A percentile compares a stretch with the other conserved stretches of the same genome.
These are phyloP conservation scores for Tachina fera DNA, from an alignment of 2,888 invertebrate species.

Conservation along the genomic window DNA sequence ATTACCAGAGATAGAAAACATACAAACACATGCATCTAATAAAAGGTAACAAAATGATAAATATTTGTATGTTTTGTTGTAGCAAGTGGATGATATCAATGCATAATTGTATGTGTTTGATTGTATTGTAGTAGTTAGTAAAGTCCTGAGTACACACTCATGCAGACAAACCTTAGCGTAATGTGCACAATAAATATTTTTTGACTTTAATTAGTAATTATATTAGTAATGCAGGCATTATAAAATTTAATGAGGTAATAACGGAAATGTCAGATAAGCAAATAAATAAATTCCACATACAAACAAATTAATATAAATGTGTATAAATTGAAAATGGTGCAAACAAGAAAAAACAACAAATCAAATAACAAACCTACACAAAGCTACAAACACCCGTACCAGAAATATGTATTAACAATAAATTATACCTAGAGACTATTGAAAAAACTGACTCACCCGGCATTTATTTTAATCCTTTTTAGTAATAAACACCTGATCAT, in stretches of 20 bases:
- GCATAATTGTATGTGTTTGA: background rate
- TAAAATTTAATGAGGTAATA: slow-evolving; percentile 71
- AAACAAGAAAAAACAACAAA: background rate
- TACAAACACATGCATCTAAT: slow-evolving; percentile 6
- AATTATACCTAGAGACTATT: slow-evolving; percentile 10
- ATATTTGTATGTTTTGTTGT: background rate
- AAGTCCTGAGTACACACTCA: too few species aligned
- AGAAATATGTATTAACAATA: slow-evolving; percentile 28
- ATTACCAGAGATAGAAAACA: background rate
- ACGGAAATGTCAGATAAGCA: slow-evolving; percentile 35
- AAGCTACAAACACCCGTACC: background rate
- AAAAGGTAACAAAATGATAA: background rate
- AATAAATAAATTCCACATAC: slow-evolving; percentile 27
- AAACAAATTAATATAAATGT: slow-evolving; percentile 39
- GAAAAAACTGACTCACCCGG: slow-evolving; percentile 1
- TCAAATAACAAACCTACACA: background rate
- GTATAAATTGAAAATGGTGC: slow-evolving; percentile 19
- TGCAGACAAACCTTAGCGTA: background rate
- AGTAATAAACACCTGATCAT: slow-evolving; percentile 65
- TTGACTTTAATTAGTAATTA: slow-evolving; percentile 68
- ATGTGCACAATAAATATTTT: slow-evolving; percentile 40
- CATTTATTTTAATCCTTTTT: slow-evolving; percentile 60
- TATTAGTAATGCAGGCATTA: slow-evolving; percentile 68
- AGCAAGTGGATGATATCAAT: background rate
- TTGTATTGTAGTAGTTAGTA: background rate